A percentile compares a stretch with the other conserved stretches of the same genome.
Evolutionary conservation across 2,888 invertebrate genomes (phyloP).

Genomic region (Cynaeus angustus): DNA sequence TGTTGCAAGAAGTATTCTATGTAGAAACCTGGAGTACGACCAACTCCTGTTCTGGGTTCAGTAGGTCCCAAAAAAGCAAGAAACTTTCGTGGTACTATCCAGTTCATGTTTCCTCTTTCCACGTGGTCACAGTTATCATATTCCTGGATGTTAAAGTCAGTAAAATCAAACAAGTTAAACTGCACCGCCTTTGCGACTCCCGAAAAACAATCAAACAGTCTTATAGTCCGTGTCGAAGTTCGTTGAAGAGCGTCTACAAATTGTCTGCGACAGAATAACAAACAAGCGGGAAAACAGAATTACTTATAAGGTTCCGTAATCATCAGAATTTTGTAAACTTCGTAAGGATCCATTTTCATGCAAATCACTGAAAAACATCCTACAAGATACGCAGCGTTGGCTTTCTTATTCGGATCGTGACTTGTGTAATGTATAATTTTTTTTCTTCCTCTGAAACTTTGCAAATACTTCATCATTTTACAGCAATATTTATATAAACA

Average conservation of each 20-base stretch:
- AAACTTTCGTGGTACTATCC: constrained; percentile 90
- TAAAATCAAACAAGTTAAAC: constrained; percentile 86
- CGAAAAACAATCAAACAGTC: constrained; percentile 78
- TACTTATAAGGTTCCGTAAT: constrained; percentile 72
- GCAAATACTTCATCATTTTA: constrained; percentile 83
- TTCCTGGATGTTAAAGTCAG: constrained; percentile 87
- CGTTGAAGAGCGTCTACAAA: constrained; percentile 90
- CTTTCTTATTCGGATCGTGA: constrained; percentile 82
- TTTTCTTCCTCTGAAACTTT: constrained; percentile 79
- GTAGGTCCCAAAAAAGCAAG: constrained; percentile 91
- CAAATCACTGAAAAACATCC: constrained; percentile 86
- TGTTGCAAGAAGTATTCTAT: constrained; percentile 88
- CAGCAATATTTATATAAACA: constrained; percentile 89
- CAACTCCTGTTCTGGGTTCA: constrained; percentile 66
- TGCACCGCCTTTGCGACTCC: constrained; percentile 83
- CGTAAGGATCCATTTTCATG: constrained; percentile 81
- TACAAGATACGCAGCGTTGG: constrained; percentile 91
- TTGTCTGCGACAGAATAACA: constrained; percentile 68
- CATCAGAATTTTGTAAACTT: constrained; percentile 78
- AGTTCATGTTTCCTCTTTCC: constrained; percentile 91
- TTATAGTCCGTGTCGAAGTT: constrained; percentile 81
- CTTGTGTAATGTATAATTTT: constrained; percentile 88
- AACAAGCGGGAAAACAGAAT: constrained; percentile 29
- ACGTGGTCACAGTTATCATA: constrained; percentile 88
- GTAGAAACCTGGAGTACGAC: constrained; percentile 86